Evolutionary conservation across 2,888 invertebrate genomes (phyloP).

Genomic region (Gymnoscelis rufifasciata): DNA sequence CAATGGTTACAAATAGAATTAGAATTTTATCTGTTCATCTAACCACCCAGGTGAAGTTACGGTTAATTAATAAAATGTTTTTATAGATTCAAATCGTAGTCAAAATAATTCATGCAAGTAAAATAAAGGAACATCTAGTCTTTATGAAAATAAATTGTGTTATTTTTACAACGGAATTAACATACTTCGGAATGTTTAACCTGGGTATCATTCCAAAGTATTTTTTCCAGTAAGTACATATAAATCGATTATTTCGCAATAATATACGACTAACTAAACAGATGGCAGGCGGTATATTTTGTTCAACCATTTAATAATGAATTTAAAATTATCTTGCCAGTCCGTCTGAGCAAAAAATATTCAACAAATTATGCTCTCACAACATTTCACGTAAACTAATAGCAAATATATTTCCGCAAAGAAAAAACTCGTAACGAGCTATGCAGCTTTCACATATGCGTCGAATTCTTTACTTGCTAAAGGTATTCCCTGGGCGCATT

Average conservation of each 20-base stretch:
- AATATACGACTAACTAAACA: constrained; percentile 15
- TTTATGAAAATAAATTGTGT: too few relatives aligned
- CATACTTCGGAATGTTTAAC: too few relatives aligned
- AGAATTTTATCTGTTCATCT: constrained; percentile 59
- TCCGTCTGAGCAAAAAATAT: constrained; percentile 4
- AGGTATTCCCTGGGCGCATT: constrained; percentile 70
- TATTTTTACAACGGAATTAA: too few relatives aligned
- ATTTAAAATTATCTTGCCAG: constrained; percentile 10
- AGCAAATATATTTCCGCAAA: constrained; percentile 24
- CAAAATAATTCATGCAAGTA: too few relatives aligned
- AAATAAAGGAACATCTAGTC: too few relatives aligned
- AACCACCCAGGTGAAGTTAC: constrained; percentile 64
- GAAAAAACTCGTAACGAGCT: constrained; percentile 42
- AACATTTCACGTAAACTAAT: constrained; percentile 10
- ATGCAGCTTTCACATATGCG: constrained; percentile 56
- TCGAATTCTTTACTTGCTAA: constrained; percentile 64
- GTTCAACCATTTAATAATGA: constrained; percentile 7
- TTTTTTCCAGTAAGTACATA: too few relatives aligned
- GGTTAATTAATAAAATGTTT: constrained; percentile 36
- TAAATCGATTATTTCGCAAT: too few relatives aligned
- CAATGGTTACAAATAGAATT: constrained; percentile 67
- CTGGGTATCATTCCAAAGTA: too few relatives aligned
- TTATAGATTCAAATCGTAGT: too few relatives aligned
- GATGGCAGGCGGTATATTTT: constrained; percentile 16
- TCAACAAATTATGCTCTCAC: constrained; percentile 9